These are phyloP conservation scores for Mastomys coucha DNA, from an alignment of 2,113 vertebrate genomes.

Conservation along the genomic window DNA sequence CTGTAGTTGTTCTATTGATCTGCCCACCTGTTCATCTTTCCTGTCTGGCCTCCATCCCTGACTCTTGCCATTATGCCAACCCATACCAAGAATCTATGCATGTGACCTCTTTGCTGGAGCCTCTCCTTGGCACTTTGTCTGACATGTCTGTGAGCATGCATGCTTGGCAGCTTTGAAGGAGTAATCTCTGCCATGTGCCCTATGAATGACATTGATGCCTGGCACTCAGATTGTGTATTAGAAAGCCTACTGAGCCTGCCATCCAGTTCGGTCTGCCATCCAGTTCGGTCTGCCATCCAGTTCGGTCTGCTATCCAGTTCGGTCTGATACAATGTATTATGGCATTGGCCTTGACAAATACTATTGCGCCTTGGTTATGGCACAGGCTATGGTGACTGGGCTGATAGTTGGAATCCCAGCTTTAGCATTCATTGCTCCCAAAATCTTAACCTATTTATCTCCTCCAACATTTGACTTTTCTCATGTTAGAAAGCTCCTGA, in stretches of 20 bases:
- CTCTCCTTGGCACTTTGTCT: background rate
- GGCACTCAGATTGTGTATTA: background rate
- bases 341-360: background rate
- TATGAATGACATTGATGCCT: background rate
- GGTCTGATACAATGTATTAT: background rate
- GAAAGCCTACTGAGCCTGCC: background rate
- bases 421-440: background rate
- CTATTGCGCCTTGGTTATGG: background rate
- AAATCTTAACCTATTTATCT: background rate
- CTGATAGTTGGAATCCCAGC: background rate
- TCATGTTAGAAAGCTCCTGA: background rate
- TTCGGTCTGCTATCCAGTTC: background rate
- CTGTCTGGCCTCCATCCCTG: background rate
- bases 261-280: background rate
- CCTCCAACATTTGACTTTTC: background rate
- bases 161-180: background rate
- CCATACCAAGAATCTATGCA: background rate
- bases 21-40: constrained; percentile 53
- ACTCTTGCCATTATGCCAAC: background rate
- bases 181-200: background rate
- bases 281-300: background rate
- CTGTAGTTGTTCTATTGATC: constrained; percentile 38
- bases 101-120: background rate
- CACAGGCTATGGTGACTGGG: background rate
- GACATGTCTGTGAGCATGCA: background rate